Percentiles rank a stretch among this genome's conserved stretches.
These are phyloP conservation scores for Trichonephila inaurata DNA, from an alignment of 1,140 invertebrate species.

Conservation along the genomic window DNA sequence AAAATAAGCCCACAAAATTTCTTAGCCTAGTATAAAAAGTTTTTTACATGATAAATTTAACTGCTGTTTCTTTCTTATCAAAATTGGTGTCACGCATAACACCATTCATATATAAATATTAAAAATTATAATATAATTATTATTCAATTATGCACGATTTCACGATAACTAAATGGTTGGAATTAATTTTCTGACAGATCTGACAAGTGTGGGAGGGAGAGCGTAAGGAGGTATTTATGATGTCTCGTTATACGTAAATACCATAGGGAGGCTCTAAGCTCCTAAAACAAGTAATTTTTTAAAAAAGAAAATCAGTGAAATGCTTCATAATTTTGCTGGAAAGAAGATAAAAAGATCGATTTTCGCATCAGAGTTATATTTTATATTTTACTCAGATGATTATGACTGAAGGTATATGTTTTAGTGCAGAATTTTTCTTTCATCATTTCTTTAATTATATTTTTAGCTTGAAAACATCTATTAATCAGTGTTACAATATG, in stretches of 20 bases:
- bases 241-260: neutral
- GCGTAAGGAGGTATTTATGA: neutral
- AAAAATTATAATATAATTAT: slow-evolving; percentile 28
- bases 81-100: neutral
- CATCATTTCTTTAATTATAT: neutral
- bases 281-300: neutral
- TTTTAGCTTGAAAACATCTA: too few relatives aligned
- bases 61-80: neutral
- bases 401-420: neutral
- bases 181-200: neutral
- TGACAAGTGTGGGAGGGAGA: neutral
- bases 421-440: neutral
- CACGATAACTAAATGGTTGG: neutral
- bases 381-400: neutral
- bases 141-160: neutral
- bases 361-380: neutral
- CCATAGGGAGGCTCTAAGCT: neutral
- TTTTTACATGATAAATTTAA: neutral
- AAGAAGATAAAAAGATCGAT: neutral
- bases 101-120: neutral
- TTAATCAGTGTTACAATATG: too few relatives aligned
- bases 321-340: neutral
- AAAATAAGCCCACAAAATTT: neutral
- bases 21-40: too few relatives aligned
- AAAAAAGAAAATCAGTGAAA: neutral